Conservation (phyloP, 1,140 invertebrate genomes). For the Ceratina australensis region DNA sequence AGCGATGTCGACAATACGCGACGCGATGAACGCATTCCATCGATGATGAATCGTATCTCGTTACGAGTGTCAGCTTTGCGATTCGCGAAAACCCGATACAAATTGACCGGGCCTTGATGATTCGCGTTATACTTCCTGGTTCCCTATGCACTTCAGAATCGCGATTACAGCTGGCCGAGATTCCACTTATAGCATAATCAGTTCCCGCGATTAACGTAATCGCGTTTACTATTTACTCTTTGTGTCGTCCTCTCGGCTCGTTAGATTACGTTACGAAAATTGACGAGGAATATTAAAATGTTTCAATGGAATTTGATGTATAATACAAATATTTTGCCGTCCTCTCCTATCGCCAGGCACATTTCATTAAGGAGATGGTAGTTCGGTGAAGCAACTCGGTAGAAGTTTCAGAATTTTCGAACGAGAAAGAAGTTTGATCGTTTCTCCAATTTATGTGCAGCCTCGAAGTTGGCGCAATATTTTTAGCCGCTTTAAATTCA, state of each 20-base stretch:
- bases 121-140: background rate
- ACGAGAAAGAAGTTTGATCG: background rate
- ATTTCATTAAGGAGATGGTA: background rate
- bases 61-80: conserved; percentile 2
- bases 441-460: background rate
- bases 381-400: background rate
- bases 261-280: no score
- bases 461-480: background rate
- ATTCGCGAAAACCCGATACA: conserved; percentile 26
- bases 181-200: background rate
- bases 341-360: background rate
- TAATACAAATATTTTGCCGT: background rate
- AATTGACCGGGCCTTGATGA: background rate
- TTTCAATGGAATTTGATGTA: no score
- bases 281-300: no score
- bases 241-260: no score
- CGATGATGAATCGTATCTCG: conserved; percentile 35
- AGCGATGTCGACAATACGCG: conserved; percentile 4
- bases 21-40: conserved; percentile 3
- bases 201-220: background rate
- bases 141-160: conserved; percentile 4
- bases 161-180: background rate
- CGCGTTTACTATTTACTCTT: background rate
- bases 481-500: conserved; percentile 7
- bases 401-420: background rate